Evolutionary conservation across 2,888 invertebrate species (phyloP), one percentile per base, ranked within the genome.

Genomic region (Pollenia griseotomentosa): DNA sequence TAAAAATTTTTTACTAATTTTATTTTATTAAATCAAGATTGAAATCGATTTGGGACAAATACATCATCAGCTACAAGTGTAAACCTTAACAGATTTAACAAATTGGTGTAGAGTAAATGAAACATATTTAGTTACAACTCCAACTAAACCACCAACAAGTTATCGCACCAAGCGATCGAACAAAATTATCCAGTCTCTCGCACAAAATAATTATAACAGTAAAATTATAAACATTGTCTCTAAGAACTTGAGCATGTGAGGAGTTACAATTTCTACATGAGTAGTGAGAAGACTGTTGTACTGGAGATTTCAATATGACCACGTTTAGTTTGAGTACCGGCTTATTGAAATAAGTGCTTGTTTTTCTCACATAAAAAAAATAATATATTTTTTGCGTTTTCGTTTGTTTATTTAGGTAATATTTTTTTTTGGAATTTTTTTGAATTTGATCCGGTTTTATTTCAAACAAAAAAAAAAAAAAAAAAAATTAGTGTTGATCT

Each of bases 311-410:
- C 33, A 42, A 44, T 55, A 48, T 73, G 42, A 61, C 1, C 55
- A 57, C 57, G 57, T 57, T 78, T 46, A 1, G 57, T 55, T n/a
- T 14, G 46, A 57, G 57, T 57, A 14, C 78, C 78, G 78, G 78
- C 66, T 78, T 77, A 66, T 55, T 53, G 11, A 42, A 55, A 53
- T 65, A 55, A 14, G 7, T 46, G 9, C 10, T 33, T 66, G 14
- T 23, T 61, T 12, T 33, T 57, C n/a, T 19, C 23, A 46, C 46
- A 59, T 23, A 4, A 33, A 73, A 59, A 23, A 19, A 33, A 5
- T 10, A 44, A 19, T 19, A 19, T 19, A 0, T 2, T 53, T 19
- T 14, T 14, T 55, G 57, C 23, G 53, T 77, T 11, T 12, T 63
- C 33, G 11, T 65, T 5, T 40, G 14, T 16, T 51, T 51, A 5